Base-by-base conservation (phyloP, 2,888 invertebrate genomes). In the Andrena haemorrhoa region DNA sequence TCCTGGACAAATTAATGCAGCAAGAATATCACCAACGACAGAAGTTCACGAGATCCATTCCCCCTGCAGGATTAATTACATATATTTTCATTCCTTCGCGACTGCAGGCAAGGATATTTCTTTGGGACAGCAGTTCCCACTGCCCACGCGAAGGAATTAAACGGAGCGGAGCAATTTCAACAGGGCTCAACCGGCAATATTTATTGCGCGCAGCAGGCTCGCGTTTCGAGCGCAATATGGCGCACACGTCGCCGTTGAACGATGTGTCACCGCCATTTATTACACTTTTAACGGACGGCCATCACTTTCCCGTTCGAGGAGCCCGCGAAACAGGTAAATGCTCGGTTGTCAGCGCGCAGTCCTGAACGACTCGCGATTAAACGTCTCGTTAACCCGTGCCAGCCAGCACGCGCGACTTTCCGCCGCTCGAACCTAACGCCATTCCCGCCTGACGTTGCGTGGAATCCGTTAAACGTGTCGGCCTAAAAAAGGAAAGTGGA, bases 251-350 rank as follows among this genome's bases (percentile, higher is more conserved):
- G 49, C 41, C 56, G 65, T 20, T 20, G 35, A 33, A 56, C 60
- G 51, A 33, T 41, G 63, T 66, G 77, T 70, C 64, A 63, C 56
- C 72, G 60, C 74, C 83, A 66, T 83, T 83, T 81, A 77, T 83
- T 82, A 83, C 73, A 82, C 65, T 83, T 82, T 74, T 82, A 83
- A 82, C 83, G 73, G 70, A 20, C 60, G 56, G 56, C 66, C 81
- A 65, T 77, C 82, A 58, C 63, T 81, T 82, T 83, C 76, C 73
- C 76, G 66, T 72, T 75, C 33, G 76, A 76, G 72, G 61, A 73
- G 66, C 68, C 53, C 60, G 75, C 72, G 49, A 75, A 83, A 82
- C 76, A 69, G 82, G 70, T 65, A 70, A 81, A 47, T 20, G 75
- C 58, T 16, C 16, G 29, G 29, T 26, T 76, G 71, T 41, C 68